Evolutionary conservation across 2,113 vertebrate species (phyloP).

Genomic region (Pyxicephalus adspersus): DNA sequence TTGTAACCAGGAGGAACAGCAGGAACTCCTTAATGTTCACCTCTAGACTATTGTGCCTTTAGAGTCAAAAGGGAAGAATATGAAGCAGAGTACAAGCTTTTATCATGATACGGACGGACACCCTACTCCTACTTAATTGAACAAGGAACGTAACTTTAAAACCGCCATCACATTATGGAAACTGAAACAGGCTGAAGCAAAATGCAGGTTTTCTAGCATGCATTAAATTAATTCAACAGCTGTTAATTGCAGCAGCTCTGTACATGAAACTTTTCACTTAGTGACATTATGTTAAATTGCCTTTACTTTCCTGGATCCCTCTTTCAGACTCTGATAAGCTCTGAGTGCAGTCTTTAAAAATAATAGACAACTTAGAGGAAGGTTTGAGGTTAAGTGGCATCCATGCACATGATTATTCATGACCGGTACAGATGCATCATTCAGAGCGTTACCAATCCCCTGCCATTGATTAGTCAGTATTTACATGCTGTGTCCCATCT

Average conservation of each 20-base stretch:
- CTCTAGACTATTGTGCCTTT: too few species aligned
- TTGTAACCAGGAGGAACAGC: too few species aligned
- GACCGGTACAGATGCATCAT: neutral
- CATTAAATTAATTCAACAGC: conserved; percentile 22
- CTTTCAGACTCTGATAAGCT: neutral
- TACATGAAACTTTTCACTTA: conserved; percentile 42
- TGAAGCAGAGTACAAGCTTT: too few species aligned
- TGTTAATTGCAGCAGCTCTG: conserved; percentile 7
- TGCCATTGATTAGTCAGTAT: neutral
- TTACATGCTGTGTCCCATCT: neutral
- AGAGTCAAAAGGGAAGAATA: too few species aligned
- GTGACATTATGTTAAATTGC: conserved; percentile 32
- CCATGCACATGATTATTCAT: conserved; percentile 35
- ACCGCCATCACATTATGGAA: conserved; percentile 3
- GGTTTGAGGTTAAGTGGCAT: conserved; percentile 40
- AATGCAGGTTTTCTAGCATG: neutral
- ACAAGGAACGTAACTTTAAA: neutral
- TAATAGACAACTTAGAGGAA: conserved; percentile 9
- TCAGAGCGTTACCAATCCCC: neutral
- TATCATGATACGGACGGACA: neutral
- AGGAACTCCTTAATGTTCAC: too few species aligned
- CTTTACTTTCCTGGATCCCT: conserved; percentile 4
- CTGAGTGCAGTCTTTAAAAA: conserved; percentile 24
- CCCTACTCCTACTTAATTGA: neutral
- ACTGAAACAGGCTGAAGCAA: neutral